These are phyloP conservation scores for Phasia obesa DNA, from an alignment of 2,888 invertebrate species.

Conservation along the genomic window DNA sequence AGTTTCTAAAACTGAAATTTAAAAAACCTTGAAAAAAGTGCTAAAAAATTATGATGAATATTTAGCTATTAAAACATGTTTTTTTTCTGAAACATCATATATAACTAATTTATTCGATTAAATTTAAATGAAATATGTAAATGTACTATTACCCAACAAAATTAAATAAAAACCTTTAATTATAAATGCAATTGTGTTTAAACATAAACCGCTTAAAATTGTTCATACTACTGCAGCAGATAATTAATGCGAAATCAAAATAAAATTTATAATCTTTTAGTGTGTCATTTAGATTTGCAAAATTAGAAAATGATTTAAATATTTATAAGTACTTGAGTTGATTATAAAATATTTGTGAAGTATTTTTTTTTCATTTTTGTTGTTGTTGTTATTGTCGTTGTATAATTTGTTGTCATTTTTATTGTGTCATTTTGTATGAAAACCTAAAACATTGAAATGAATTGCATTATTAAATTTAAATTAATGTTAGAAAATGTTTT, in stretches of 20 bases:
- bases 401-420: slow-evolving; percentile 12
- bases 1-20: too few relatives aligned
- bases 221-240: background rate
- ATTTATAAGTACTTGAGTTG: slow-evolving; percentile 57
- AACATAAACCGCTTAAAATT: slow-evolving; percentile 53
- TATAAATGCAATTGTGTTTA: slow-evolving; percentile 45
- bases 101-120: too few relatives aligned
- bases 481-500: slow-evolving; percentile 21
- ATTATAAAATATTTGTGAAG: slow-evolving; percentile 24
- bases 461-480: slow-evolving; percentile 54
- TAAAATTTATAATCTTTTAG: slow-evolving; percentile 32
- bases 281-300: slow-evolving; percentile 7
- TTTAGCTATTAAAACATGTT: too few relatives aligned
- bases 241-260: background rate
- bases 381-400: background rate
- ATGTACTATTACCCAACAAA: background rate
- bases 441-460: slow-evolving; percentile 16
- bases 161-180: slow-evolving; percentile 27
- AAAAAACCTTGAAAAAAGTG: too few relatives aligned
- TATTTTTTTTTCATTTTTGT: slow-evolving; percentile 3
- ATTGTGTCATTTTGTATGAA: slow-evolving; percentile 4
- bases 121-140: too few relatives aligned
- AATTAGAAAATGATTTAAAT: slow-evolving; percentile 59
- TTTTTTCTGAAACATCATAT: too few relatives aligned
- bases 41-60: too few relatives aligned